Evolutionary conservation across 2,797 vertebrate genomes (phyloP).

Genomic region (Typhlichthys eigenmanni): DNA sequence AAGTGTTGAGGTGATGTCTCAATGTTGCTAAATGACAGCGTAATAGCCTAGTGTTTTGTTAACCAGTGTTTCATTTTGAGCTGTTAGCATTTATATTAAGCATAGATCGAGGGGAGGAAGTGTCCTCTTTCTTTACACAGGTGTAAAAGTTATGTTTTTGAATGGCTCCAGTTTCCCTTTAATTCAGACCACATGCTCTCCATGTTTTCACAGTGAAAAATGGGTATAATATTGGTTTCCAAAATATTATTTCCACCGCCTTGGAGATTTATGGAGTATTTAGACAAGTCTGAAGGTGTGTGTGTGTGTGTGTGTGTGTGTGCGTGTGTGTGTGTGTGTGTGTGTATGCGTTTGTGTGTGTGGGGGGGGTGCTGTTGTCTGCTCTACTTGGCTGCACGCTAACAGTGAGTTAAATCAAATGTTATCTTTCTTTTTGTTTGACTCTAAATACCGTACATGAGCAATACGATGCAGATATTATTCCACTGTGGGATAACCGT

Average conservation of each 20-base stretch:
- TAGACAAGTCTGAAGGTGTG: slow-evolving; percentile 12
- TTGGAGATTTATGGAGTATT: slow-evolving; percentile 34
- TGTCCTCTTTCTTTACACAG: slow-evolving; percentile 13
- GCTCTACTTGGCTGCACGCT: too few relatives aligned
- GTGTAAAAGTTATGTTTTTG: slow-evolving; percentile 21
- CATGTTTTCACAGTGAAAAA: slow-evolving; percentile 42
- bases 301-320: slow-evolving; percentile 3
- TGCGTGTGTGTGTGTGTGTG: slow-evolving; percentile 6
- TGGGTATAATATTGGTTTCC: slow-evolving; percentile 41
- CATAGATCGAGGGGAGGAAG: slow-evolving; percentile 23
- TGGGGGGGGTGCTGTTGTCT: neutral
- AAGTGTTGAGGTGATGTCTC: too few relatives aligned
- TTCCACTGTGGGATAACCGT: slow-evolving; percentile 6
- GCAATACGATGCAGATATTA: slow-evolving; percentile 1
- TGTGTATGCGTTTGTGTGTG: too few relatives aligned
- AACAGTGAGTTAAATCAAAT: slow-evolving; percentile 11
- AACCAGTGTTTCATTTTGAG: slow-evolving; percentile 17
- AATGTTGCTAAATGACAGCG: slow-evolving; percentile 7
- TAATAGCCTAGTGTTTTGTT: slow-evolving; percentile 12
- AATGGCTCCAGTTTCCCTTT: slow-evolving; percentile 33
- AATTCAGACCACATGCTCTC: slow-evolving; percentile 57
- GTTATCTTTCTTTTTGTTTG: neutral
- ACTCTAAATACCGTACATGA: neutral
- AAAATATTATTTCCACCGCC: slow-evolving; percentile 49
- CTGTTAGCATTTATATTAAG: slow-evolving; percentile 20